phyloP scores from a whole-genome alignment of 2,113 vertebrate genomes.

The Sakesphorus luctuosus region DNA sequence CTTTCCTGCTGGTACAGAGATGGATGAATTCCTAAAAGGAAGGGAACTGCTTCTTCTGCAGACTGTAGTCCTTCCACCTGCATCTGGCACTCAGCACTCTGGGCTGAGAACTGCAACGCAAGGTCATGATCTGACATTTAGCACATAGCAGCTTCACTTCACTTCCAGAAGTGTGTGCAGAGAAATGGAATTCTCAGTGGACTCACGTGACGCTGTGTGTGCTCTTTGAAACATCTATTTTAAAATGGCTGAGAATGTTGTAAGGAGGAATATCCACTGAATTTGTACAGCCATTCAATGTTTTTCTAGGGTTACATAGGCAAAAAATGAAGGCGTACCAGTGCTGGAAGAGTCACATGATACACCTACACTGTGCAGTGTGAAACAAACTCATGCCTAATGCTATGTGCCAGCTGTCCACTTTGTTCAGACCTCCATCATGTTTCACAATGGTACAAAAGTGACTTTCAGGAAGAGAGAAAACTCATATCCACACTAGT shows the following conservation, averaged over 20 bases:
- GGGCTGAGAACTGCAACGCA: neutral
- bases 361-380: neutral
- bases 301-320: neutral
- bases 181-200: neutral
- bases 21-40: neutral
- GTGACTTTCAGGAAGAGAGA: neutral
- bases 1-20: neutral
- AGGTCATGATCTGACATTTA: neutral
- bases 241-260: neutral
- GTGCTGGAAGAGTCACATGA: neutral
- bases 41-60: neutral
- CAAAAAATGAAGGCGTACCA: neutral
- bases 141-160: neutral
- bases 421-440: neutral
- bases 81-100: neutral
- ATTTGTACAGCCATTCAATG: neutral
- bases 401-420: neutral
- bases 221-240: neutral
- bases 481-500: neutral
- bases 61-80: neutral
- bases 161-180: neutral
- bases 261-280: neutral
- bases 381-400: neutral
- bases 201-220: neutral
- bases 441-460: neutral